These are phyloP conservation scores for Ascaphus truei DNA, from an alignment of 2,113 vertebrate species.

Conservation along the genomic window DNA sequence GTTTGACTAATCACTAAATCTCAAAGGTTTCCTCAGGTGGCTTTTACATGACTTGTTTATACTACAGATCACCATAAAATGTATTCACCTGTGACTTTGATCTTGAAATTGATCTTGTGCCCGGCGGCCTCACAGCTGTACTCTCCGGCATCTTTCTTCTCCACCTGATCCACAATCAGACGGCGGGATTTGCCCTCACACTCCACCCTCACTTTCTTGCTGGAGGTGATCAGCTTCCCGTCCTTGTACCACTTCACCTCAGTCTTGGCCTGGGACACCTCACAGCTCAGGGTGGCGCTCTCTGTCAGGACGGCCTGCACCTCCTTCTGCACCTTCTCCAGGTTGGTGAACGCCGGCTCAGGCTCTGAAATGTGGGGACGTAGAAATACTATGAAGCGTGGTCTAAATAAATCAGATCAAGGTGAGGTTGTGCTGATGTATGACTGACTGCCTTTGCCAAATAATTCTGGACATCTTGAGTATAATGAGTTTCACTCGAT, in stretches of 20 bases:
- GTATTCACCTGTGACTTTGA: conserved; percentile 60
- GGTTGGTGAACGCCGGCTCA: conserved; percentile 52
- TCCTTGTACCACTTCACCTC: conserved; percentile 54
- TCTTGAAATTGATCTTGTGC: conserved; percentile 66
- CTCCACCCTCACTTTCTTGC: conserved; percentile 50
- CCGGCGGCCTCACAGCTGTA: conserved; percentile 70
- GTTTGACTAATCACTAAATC: no score
- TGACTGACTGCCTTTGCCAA: no score
- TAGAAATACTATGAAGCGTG: background rate
- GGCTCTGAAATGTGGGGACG: background rate
- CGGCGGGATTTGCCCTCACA: conserved; percentile 48
- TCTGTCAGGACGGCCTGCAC: conserved; percentile 44
- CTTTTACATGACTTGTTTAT: background rate
- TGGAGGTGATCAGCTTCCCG: conserved; percentile 49
- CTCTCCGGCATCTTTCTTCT: conserved; percentile 67
- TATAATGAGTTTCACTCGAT: no score
- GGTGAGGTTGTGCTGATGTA: no score
- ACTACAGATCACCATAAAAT: background rate
- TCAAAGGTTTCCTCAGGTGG: no score
- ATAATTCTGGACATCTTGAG: no score
- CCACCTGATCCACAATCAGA: conserved; percentile 59
- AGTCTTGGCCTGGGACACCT: conserved; percentile 45
- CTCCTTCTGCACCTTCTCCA: conserved; percentile 60
- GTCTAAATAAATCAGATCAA: background rate
- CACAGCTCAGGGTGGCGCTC: conserved; percentile 18